Base-by-base conservation (phyloP, 2,888 invertebrate genomes). In the Eurytoma californica region DNA sequence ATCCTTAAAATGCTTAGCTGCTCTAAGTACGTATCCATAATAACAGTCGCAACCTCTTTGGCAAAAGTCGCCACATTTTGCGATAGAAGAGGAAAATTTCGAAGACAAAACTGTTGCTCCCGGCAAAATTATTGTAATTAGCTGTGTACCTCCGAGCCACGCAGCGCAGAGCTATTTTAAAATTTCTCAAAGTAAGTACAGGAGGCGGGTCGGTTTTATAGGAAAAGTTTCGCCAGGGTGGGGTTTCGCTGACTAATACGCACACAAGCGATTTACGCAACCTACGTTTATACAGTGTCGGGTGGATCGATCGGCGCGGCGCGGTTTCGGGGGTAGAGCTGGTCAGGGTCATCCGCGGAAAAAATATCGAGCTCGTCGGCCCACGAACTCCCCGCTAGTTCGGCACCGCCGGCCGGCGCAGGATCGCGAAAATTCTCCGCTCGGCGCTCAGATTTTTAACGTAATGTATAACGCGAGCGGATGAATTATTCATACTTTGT, bases 261-360 rank as follows among this genome's bases (percentile, higher is more conserved):
- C 3, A 24, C 20, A 20, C 47, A 18, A 18, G 30, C 14, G 20
- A 60, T 18, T 53, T 4, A 30, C 49, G 47, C 63, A 51, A 72
- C 30, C 53, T 28, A 16, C 57, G 14, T 60, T 18, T 18, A 63
- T 12, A 47, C 18, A 47, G 47, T 47, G 18, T 12, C 14, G 13
- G 13, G 30, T 66, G 72, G 67, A 81, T 82, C 77, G 77, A 80
- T 72, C 55, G 60, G 39, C 77, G 61, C 77, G 61, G 61, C 68
- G 65, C n/a, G 24, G 72, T 77, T 82, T 80, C 63, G 79, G 77
- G 79, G 82, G 80, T 80, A 81, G 82, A 74, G 77, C 55, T 82
- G 82, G 82, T 83, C 84, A 84, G 82, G 83, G 82, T 83, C 82
- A 76, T 81, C 39, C 60, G 73, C 60, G 63, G 51, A 78, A 78